phyloP scores from a whole-genome alignment of 2,113 vertebrate species.

The Calidris pygmaea region DNA sequence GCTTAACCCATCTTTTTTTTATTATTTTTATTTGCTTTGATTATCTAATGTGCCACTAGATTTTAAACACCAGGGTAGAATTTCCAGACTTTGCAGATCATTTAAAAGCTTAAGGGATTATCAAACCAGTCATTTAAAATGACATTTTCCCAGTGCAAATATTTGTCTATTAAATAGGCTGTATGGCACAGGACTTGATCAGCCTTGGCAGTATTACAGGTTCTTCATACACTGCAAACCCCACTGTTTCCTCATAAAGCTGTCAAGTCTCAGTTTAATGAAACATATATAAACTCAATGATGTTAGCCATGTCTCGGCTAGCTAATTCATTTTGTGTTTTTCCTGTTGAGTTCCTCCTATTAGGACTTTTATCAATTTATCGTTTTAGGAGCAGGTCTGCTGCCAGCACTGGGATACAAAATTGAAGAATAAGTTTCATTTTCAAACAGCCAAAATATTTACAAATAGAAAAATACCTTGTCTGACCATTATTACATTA shows the following conservation, averaged over 20 bases:
- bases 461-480: conserved; percentile 58
- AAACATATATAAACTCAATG: conserved; percentile 80
- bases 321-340: conserved; percentile 76
- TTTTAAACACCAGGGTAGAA: conserved; percentile 67
- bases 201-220: conserved; percentile 78
- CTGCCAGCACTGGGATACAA: conserved; percentile 41
- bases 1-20: conserved; percentile 26
- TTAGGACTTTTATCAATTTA: conserved; percentile 69
- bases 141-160: conserved; percentile 82
- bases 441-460: conserved; percentile 66
- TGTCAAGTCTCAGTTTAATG: conserved; percentile 80
- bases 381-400: conserved; percentile 53
- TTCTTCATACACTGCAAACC: conserved; percentile 77
- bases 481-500: conserved; percentile 3
- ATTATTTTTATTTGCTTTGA: conserved; percentile 29
- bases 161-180: conserved; percentile 82
- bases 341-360: conserved; percentile 54
- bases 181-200: conserved; percentile 74
- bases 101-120: conserved; percentile 83
- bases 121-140: conserved; percentile 79
- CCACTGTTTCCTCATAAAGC: conserved; percentile 84
- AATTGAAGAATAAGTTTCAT: conserved; percentile 69
- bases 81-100: conserved; percentile 78
- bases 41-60: conserved; percentile 63
- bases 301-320: conserved; percentile 75